A percentile compares a stretch with the other conserved stretches of the same genome.
These are phyloP conservation scores for Porites evermanni DNA, from an alignment of 92 coral and sea anemone genomes.

Conservation along the genomic window DNA sequence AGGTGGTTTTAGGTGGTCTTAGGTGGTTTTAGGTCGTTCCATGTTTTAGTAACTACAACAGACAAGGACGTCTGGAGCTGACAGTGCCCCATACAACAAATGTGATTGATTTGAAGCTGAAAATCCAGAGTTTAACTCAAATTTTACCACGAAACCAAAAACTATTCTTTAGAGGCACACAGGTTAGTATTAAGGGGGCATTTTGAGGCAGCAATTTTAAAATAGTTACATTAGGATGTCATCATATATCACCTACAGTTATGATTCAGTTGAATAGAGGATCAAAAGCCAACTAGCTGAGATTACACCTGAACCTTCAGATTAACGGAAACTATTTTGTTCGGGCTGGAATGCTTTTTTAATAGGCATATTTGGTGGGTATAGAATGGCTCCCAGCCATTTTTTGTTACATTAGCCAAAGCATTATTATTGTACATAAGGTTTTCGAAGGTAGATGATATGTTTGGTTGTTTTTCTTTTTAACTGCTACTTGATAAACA, in stretches of 20 bases:
- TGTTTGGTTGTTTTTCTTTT: neutral
- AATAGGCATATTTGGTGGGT: too few species aligned
- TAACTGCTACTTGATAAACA: slow-evolving; percentile 3
- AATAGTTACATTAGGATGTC: too few species aligned
- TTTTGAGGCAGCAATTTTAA: neutral
- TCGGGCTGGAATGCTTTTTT: too few species aligned
- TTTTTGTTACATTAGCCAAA: too few species aligned
- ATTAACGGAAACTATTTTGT: too few species aligned
- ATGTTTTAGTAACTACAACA: neutral
- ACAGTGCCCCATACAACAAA: neutral
- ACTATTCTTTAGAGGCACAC: neutral
- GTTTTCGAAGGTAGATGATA: neutral
- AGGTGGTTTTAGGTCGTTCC: too few species aligned
- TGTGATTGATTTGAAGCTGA: slow-evolving; percentile 1
- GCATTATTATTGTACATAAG: neutral
- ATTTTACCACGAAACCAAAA: slow-evolving; percentile 7
- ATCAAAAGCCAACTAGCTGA: too few species aligned
- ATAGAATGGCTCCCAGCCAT: too few species aligned
- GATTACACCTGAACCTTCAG: too few species aligned
- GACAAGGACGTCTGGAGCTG: neutral
- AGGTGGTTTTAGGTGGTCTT: too few species aligned
- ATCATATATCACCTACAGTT: too few species aligned
- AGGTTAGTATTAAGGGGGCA: neutral
- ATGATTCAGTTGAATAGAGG: too few species aligned
- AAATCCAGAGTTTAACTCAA: neutral